Base-by-base conservation (phyloP, 1,140 invertebrate genomes). In the Physella acuta region DNA sequence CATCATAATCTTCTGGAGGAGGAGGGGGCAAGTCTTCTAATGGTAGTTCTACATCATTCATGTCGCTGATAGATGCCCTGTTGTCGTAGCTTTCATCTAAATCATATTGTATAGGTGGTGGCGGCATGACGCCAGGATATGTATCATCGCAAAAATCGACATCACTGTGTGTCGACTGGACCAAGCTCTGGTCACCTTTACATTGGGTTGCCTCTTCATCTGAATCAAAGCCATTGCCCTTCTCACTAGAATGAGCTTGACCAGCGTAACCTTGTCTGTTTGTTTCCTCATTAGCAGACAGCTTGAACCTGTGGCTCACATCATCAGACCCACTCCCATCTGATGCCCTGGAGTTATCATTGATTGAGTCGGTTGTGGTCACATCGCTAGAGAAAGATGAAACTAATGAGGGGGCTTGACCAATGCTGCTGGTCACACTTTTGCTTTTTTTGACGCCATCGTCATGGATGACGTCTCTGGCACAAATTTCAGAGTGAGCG, bases 371-470 rank as follows among this genome's bases (percentile, higher is more conserved):
- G 28, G 66, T 68, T 16, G 8, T 55, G 33, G 64, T 66, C n/a
- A 66, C n/a, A 49, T 66, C 64, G 39, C 66, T 68, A 33, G 66
- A 68, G n/a, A 49, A 39, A 33, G 66, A 68, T 1, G 66, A 68
- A 34, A 68, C 66, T 31, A 68, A 49, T 28, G 66, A 68, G 2
- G 66, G 56, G 49, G 66, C 55, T 39, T 68, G 66, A n/a, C 66
- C 66, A 34, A 68, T 68, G 26, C 56, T 68, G 56, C 56, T 68
- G 0, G 66, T 68, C 36, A 68, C 53, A 55, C 66, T 68, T 60
- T 49, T 44, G 51, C 66, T 68, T 68, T 60, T 58, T 51, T 24
- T 68, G 1, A 68, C 55, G 17, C n/a, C 31, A 2, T 67, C 51
- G 34, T 56, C 52, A 4, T 16, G 3, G 28, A 30, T 37, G 24